Evolutionary conservation across 2,113 vertebrate species (phyloP).

Genomic region (Cinclus mexicanus): DNA sequence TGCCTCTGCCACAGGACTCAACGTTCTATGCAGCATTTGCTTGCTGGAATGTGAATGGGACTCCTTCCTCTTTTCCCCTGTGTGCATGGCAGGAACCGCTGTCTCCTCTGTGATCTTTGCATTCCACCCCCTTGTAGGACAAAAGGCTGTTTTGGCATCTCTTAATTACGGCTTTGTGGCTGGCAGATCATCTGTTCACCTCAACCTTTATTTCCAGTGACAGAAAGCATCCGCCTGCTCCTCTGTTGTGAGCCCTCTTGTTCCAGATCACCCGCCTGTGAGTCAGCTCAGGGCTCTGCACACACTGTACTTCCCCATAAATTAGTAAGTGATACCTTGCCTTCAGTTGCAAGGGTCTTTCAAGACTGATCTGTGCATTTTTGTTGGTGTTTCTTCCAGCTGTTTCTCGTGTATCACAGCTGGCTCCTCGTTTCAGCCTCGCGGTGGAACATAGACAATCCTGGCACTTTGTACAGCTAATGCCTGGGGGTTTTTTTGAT

Average conservation of each 20-base stretch:
- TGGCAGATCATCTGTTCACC: neutral
- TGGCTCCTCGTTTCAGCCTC: neutral
- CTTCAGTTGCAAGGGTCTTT: neutral
- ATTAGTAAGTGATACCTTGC: slow-evolving; percentile 14
- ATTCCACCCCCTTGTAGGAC: neutral
- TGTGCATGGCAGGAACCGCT: neutral
- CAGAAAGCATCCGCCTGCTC: neutral
- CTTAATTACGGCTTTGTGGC: neutral
- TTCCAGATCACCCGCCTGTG: neutral
- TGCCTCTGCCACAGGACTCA: neutral
- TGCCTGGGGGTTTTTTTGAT: neutral
- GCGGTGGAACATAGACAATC: neutral
- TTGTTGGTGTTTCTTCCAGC: slow-evolving; percentile 11
- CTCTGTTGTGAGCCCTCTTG: neutral
- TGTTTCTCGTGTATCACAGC: neutral
- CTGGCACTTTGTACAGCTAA: slow-evolving; percentile 20
- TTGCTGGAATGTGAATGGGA: neutral
- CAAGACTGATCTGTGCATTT: slow-evolving; percentile 6
- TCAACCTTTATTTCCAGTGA: neutral
- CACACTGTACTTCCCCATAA: neutral
- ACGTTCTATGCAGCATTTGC: neutral
- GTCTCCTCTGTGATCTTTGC: neutral
- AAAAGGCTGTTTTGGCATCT: slow-evolving; percentile 20
- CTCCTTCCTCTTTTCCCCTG: neutral
- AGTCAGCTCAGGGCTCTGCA: neutral